These are phyloP conservation scores for Sorex maritimensis DNA, from an alignment of 2,797 vertebrate genomes.

Conservation along the genomic window DNA sequence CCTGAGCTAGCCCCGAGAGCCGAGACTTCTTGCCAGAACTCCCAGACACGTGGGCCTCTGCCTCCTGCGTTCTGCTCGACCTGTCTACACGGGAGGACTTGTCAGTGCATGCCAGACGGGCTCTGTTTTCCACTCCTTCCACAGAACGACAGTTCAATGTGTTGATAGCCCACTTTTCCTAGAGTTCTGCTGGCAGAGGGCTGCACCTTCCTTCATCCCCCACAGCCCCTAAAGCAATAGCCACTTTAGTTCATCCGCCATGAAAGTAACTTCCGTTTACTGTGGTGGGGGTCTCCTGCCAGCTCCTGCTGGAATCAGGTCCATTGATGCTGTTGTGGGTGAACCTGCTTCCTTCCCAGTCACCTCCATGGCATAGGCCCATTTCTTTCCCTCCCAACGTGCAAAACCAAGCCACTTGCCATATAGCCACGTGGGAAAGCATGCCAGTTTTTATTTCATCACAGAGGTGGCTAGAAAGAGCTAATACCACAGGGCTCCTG, in stretches of 20 bases:
- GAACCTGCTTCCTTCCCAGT: constrained; percentile 69
- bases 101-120: background rate
- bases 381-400: constrained; percentile 67
- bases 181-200: constrained; percentile 80
- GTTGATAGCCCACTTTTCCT: constrained; percentile 81
- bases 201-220: constrained; percentile 81
- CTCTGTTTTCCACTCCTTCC: constrained; percentile 67
- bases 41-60: background rate
- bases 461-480: background rate
- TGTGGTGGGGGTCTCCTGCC: constrained; percentile 58
- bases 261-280: constrained; percentile 77
- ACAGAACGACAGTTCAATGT: constrained; percentile 85
- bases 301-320: constrained; percentile 63
- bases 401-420: constrained; percentile 66
- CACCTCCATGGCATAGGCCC: constrained; percentile 2
- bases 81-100: constrained; percentile 28
- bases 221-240: constrained; percentile 78
- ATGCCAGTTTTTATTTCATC: background rate
- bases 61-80: constrained; percentile 10
- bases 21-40: background rate
- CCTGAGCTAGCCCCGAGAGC: background rate
- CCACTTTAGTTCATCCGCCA: constrained; percentile 74
- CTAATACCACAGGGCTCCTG: background rate
- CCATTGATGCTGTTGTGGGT: constrained; percentile 72
- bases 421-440: too few species aligned